phyloP scores from a whole-genome alignment of 2,888 invertebrate species.

The Ypsolopha scabrella region DNA sequence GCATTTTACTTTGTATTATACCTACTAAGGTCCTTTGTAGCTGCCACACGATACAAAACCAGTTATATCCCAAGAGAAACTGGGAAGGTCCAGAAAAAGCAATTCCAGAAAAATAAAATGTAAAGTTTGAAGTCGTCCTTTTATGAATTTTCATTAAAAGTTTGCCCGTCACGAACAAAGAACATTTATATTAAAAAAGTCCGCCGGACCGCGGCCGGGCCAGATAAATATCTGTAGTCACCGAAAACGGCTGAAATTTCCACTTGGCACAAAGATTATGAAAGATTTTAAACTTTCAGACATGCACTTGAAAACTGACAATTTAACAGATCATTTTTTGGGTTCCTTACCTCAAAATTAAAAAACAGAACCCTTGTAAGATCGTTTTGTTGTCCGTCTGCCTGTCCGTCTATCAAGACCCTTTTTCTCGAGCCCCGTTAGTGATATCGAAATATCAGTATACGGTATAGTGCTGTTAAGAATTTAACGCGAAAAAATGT shows the following conservation, averaged over 20 bases:
- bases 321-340: too few relatives aligned
- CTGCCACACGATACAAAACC: not conserved
- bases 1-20: too few relatives aligned
- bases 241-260: slow-evolving; percentile 62
- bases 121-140: slow-evolving; percentile 41
- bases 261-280: slow-evolving; percentile 42
- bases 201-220: slow-evolving; percentile 52
- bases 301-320: not conserved
- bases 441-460: too few relatives aligned
- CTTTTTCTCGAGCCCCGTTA: too few relatives aligned
- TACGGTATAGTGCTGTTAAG: too few relatives aligned
- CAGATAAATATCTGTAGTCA: slow-evolving; percentile 70
- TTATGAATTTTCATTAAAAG: slow-evolving; percentile 66
- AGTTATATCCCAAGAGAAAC: not conserved
- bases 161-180: slow-evolving; percentile 68
- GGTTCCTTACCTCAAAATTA: not conserved
- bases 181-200: slow-evolving; percentile 72
- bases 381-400: too few relatives aligned
- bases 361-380: not conserved
- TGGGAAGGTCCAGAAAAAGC: not conserved
- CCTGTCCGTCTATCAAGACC: too few relatives aligned
- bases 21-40: too few relatives aligned
- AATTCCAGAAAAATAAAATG: slow-evolving; percentile 4
- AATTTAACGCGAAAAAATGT: too few relatives aligned
- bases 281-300: not conserved